phyloP scores from a whole-genome alignment of 2,888 invertebrate genomes.

The Bombyx huttoni region DNA sequence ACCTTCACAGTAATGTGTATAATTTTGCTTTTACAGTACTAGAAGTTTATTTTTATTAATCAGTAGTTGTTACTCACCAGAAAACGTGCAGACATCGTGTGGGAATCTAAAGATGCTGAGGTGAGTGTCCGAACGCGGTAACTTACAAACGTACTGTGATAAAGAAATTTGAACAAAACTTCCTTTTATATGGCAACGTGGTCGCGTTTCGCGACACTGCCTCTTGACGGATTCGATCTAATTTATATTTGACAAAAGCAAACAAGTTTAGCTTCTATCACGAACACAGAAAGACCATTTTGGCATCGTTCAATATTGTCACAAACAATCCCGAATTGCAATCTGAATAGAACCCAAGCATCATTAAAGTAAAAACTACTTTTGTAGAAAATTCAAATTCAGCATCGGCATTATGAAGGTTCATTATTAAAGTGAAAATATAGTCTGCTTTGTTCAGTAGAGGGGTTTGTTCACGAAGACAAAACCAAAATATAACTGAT shows the following conservation, averaged over 20 bases:
- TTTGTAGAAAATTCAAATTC: no score
- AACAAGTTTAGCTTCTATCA: conserved; percentile 21
- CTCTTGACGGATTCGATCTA: conserved; percentile 38
- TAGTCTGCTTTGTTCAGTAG: conserved; percentile 19
- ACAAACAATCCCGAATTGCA: neutral
- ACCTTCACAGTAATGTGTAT: no score
- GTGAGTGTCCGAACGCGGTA: conserved; percentile 43
- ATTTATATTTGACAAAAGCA: conserved; percentile 11
- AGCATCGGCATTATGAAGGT: no score
- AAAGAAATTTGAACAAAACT: conserved; percentile 67
- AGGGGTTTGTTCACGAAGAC: conserved; percentile 10
- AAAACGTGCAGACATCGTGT: conserved; percentile 60
- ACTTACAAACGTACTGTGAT: conserved; percentile 55
- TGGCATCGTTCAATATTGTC: neutral
- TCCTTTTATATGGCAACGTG: conserved; percentile 71
- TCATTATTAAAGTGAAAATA: conserved; percentile 30
- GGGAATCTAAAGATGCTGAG: conserved; percentile 18
- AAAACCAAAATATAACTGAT: no score
- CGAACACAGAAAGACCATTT: conserved; percentile 14
- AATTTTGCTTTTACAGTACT: no score
- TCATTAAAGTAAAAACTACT: no score
- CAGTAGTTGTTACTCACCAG: conserved; percentile 50
- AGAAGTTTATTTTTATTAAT: no score
- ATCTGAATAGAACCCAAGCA: neutral
- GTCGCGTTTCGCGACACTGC: conserved; percentile 67